Evolutionary conservation across 2,797 vertebrate species (phyloP).

Genomic region (Trachops cirrhosus): DNA sequence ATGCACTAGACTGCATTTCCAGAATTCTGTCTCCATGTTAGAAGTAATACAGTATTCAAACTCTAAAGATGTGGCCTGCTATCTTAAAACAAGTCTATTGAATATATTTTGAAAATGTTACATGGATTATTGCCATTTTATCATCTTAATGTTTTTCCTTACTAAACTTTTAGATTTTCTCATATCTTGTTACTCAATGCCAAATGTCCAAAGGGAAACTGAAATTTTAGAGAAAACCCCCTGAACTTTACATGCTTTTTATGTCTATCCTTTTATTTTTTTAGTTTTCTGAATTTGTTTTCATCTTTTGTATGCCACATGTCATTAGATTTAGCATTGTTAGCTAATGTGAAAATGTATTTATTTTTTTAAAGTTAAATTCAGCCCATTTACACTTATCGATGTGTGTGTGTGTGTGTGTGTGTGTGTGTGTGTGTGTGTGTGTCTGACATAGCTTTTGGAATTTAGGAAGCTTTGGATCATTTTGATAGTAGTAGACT

Average conservation of each 20-base stretch:
- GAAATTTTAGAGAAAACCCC: neutral
- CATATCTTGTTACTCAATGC: neutral
- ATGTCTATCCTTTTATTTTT: neutral
- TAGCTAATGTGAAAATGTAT: neutral
- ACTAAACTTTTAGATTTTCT: neutral
- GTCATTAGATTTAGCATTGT: neutral
- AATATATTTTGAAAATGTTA: neutral
- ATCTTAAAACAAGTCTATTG: neutral
- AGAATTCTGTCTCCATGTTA: conserved; percentile 18
- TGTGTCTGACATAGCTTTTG: neutral
- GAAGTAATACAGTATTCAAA: neutral
- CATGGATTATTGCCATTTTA: neutral
- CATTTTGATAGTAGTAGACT: neutral
- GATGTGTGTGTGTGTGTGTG: neutral
- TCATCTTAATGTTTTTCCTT: neutral
- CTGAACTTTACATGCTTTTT: neutral
- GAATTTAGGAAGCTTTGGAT: neutral
- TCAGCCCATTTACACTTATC: neutral
- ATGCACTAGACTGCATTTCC: conserved; percentile 27
- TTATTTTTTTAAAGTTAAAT: neutral
- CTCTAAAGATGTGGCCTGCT: neutral
- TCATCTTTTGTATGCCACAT: neutral
- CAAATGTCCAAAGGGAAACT: neutral
- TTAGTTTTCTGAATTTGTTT: neutral
- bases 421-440: too few relatives aligned